Base-by-base conservation (phyloP, 2,888 invertebrate genomes). In the Amblyjoppa proteus region DNA sequence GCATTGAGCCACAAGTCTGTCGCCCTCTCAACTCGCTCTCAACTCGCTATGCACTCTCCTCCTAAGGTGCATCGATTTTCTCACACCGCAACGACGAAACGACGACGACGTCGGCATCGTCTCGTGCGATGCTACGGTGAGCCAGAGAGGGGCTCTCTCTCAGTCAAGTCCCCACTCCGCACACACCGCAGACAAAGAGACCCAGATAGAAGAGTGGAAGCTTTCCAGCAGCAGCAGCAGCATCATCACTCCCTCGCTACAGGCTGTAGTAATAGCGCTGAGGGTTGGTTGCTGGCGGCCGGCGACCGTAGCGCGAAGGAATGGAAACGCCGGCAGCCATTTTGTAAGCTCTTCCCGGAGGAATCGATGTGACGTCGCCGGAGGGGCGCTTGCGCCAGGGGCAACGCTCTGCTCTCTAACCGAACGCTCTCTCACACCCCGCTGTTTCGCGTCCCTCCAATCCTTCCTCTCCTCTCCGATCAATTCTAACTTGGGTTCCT, bases 321-420 rank as follows among this genome's bases (percentile, higher is more conserved):
- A 92, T 92, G 91, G 91, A 93, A 92, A 89, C 86, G 93, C 93
- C 93, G 91, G 92, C 93, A 92, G 94, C 94, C 94, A 94, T 94
- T 94, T 94, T 94, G 94, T 94, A 94, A 94, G 94, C 94, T 93
- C 92, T 93, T 94, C 92, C 93, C 92, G 92, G 92, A 93, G 94
- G 94, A 94, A 94, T 94, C 94, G 93, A 94, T 94, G 94, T 93
- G 94, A 92, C 92, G 94, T 94, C 90, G 94, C 93, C 94, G 90
- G 91, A 93, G 94, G 94, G 92, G 93, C 94, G 94, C 94, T 94
- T 94, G 94, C 94, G 94, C 94, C 91, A 76, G 90, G 91, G 92
- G 92, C 91, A 88, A 90, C 90, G 92, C 91, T 91, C 91, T 90
- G 87, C 88, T 86, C 76, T 89, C 85, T 90, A 90, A 89, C 90